Conservation (phyloP, 1,140 invertebrate species). For the Helicoverpa armigera region DNA sequence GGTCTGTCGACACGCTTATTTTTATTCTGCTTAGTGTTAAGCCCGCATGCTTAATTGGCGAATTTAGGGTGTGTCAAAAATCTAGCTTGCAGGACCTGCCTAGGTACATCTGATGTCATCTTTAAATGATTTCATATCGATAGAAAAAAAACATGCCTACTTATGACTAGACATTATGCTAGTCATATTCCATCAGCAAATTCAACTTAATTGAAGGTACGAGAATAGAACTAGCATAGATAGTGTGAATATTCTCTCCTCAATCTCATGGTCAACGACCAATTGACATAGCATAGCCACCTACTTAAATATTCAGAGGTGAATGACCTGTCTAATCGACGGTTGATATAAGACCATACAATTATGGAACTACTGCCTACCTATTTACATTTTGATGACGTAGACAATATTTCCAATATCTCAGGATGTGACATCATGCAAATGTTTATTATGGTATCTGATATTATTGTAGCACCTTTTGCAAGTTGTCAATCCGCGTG, state of each 20-base stretch:
- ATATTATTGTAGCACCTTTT: not conserved
- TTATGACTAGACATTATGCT: not conserved
- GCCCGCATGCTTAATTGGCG: no score
- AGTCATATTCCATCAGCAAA: not conserved
- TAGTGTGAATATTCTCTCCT: constrained; percentile 24
- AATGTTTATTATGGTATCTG: not conserved
- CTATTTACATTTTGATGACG: constrained; percentile 38
- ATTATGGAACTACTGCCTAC: not conserved
- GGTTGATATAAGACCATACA: constrained; percentile 44
- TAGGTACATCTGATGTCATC: no score
- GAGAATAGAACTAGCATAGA: not conserved
- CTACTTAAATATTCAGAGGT: constrained; percentile 47
- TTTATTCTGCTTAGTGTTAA: no score
- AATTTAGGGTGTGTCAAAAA: no score
- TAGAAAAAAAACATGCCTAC: no score
- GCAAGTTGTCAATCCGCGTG: not conserved
- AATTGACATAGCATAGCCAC: constrained; percentile 47
- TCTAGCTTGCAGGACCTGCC: no score
- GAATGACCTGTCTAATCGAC: constrained; percentile 42
- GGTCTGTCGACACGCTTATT: no score
- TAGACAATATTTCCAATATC: constrained; percentile 27
- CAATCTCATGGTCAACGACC: constrained; percentile 44
- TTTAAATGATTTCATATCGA: no score
- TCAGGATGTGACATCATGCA: not conserved
- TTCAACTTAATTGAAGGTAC: constrained; percentile 7